phyloP scores from a whole-genome alignment of 2,888 invertebrate genomes.

The Macroteleia sp. region DNA sequence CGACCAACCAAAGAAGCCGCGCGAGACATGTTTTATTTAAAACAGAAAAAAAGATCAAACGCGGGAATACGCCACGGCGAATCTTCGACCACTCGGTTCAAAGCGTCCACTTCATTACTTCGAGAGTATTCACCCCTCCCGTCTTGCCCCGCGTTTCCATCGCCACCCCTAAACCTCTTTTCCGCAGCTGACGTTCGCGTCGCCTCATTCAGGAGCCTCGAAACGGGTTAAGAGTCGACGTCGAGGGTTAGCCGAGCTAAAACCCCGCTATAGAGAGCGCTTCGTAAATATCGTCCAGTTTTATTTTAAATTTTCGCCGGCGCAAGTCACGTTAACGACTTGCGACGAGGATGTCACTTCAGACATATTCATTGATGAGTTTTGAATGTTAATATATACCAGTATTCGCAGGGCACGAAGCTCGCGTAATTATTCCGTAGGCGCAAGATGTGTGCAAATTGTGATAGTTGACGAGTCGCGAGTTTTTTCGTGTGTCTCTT shows the following conservation, averaged over 20 bases:
- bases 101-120: slow-evolving; percentile 74
- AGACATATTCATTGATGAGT: slow-evolving; percentile 35
- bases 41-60: slow-evolving; percentile 45
- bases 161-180: not conserved
- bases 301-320: slow-evolving; percentile 36
- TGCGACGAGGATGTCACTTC: slow-evolving; percentile 32
- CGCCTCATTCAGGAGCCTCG: slow-evolving; percentile 63
- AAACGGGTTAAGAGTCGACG: slow-evolving; percentile 76
- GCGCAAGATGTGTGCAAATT: not conserved
- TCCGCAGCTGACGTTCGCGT: slow-evolving; percentile 30
- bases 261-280: slow-evolving; percentile 73
- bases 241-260: slow-evolving; percentile 71
- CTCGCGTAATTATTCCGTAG: not conserved
- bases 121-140: slow-evolving; percentile 68
- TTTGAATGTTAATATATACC: slow-evolving; percentile 18
- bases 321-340: slow-evolving; percentile 32
- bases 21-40: slow-evolving; percentile 55
- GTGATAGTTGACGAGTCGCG: slow-evolving; percentile 5
- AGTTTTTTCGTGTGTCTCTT: no score
- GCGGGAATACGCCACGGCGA: slow-evolving; percentile 13
- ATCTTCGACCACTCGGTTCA: slow-evolving; percentile 55
- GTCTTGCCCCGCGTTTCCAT: not conserved
- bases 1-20: slow-evolving; percentile 39
- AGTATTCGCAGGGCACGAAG: not conserved
- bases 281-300: slow-evolving; percentile 61